Conservation (phyloP, 2,888 invertebrate species). For the Epiblema foenella region DNA sequence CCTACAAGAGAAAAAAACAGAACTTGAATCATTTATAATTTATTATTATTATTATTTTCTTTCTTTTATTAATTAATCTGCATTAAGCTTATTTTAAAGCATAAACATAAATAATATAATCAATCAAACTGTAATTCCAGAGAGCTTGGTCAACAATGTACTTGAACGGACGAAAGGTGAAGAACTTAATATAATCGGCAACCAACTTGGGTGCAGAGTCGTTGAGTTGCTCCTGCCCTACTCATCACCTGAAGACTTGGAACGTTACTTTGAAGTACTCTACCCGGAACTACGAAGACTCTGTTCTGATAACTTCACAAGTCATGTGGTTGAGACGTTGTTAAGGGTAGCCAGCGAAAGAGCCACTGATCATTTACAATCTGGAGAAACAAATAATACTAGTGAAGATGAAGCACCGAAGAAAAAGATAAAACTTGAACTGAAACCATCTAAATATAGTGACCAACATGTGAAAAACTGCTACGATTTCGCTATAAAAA, state of each 20-base stretch:
- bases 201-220: slow-evolving; percentile 92
- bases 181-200: slow-evolving; percentile 90
- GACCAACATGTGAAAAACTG: slow-evolving; percentile 83
- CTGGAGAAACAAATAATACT: slow-evolving; percentile 48
- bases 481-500: slow-evolving; percentile 87
- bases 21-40: too few species aligned
- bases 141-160: slow-evolving; percentile 89
- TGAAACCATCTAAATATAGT: slow-evolving; percentile 63
- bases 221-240: slow-evolving; percentile 90
- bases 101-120: too few species aligned
- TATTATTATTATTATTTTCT: too few species aligned
- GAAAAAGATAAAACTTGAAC: slow-evolving; percentile 61
- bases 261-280: slow-evolving; percentile 86
- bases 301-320: slow-evolving; percentile 90
- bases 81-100: too few species aligned
- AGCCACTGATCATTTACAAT: slow-evolving; percentile 74
- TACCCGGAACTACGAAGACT: slow-evolving; percentile 88
- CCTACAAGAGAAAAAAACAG: too few species aligned
- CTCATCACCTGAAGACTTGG: slow-evolving; percentile 86
- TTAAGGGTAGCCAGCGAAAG: slow-evolving; percentile 83
- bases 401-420: slow-evolving; percentile 60
- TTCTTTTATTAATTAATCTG: too few species aligned
- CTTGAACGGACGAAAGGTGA: slow-evolving; percentile 88
- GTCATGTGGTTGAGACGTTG: slow-evolving; percentile 91
- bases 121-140: slow-evolving; percentile 67